phyloP scores from a whole-genome alignment of 1,140 invertebrate species.

The Drosophila bocqueti region DNA sequence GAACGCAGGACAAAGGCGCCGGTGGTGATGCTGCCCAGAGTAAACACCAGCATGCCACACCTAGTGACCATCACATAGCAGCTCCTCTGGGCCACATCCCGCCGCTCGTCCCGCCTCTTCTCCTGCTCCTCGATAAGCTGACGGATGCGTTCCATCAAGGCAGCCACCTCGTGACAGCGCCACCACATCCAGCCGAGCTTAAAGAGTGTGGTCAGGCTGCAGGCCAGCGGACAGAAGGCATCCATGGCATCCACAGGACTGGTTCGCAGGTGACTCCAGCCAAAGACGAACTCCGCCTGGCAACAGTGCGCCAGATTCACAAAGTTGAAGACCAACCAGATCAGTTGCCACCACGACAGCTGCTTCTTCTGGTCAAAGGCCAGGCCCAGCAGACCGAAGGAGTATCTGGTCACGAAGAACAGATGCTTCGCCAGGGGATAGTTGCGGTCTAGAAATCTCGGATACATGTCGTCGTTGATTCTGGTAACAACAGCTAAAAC shows the following conservation, averaged over 20 bases:
- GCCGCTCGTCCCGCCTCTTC: neutral
- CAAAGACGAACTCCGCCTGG: conserved; percentile 64
- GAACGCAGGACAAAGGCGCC: conserved; percentile 60
- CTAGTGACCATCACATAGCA: conserved; percentile 49
- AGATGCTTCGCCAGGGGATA: conserved; percentile 63
- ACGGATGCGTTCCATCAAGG: conserved; percentile 45
- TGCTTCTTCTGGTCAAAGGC: conserved; percentile 26
- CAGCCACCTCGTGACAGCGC: conserved; percentile 43
- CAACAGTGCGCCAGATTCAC: conserved; percentile 63
- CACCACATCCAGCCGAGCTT: conserved; percentile 66
- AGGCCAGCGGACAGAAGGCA: conserved; percentile 68
- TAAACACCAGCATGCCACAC: conserved; percentile 61
- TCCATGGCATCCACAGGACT: conserved; percentile 67
- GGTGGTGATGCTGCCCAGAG: conserved; percentile 54
- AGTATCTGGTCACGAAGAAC: conserved; percentile 64
- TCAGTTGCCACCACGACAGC: conserved; percentile 2
- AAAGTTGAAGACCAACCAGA: conserved; percentile 61
- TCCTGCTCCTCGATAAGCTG: conserved; percentile 44
- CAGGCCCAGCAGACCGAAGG: conserved; percentile 52
- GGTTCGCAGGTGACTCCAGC: conserved; percentile 49
- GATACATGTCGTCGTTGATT: conserved; percentile 45
- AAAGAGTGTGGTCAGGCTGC: conserved; percentile 61
- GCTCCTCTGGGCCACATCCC: conserved; percentile 8
- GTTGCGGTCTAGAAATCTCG: conserved; percentile 40
- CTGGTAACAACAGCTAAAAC: neutral